Percentiles rank a stretch among this genome's conserved stretches.
These are phyloP conservation scores for Paracentrotus lividus DNA, from an alignment of 53 echinoderm and acorn worm genomes.

Conservation along the genomic window DNA sequence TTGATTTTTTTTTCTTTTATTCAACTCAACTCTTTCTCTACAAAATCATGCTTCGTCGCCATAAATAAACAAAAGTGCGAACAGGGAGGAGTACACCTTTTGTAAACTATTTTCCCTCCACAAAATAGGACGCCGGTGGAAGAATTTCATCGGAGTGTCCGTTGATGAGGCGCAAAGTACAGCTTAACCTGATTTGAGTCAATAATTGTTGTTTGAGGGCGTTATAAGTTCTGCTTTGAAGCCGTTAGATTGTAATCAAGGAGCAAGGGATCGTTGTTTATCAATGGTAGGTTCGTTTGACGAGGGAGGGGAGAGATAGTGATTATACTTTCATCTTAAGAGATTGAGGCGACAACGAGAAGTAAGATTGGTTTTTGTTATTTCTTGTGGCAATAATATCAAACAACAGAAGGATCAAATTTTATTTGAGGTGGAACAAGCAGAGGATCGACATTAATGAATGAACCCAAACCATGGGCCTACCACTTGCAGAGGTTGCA, in stretches of 20 bases:
- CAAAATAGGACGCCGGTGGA: constrained; percentile 11
- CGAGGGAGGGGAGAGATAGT: background rate
- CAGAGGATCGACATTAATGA: background rate
- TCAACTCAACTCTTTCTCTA: no score
- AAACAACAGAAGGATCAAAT: background rate
- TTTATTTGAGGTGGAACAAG: background rate
- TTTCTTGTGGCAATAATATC: background rate
- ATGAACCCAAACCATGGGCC: no score
- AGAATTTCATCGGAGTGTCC: background rate
- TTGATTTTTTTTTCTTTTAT: no score
- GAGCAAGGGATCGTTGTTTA: constrained; percentile 14
- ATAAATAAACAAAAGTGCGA: no score
- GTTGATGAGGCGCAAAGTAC: constrained; percentile 6
- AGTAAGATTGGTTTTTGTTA: background rate
- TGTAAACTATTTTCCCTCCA: background rate
- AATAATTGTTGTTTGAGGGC: constrained; percentile 33
- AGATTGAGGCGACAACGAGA: constrained; percentile 50
- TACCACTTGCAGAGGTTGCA: no score
- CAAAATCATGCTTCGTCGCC: no score
- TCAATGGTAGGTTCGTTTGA: constrained; percentile 44
- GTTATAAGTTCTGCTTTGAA: constrained; percentile 27
- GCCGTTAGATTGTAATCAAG: constrained; percentile 55
- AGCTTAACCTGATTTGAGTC: constrained; percentile 22
- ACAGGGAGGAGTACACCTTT: background rate
- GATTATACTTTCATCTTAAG: background rate